Evolutionary conservation across 2,113 vertebrate species (phyloP).

Genomic region (Psophia crepitans): DNA sequence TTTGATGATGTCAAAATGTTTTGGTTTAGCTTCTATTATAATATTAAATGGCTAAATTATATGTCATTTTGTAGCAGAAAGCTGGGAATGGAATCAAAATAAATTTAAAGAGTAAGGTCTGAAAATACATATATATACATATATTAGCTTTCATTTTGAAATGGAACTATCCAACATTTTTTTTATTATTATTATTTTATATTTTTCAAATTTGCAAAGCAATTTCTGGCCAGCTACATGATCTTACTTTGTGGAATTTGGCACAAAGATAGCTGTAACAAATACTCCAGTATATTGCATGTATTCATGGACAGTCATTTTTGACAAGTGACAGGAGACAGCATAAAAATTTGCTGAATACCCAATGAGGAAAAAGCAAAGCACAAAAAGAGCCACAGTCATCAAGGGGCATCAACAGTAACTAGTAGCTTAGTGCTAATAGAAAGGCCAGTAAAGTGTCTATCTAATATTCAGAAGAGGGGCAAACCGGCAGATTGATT

Average conservation of each 20-base stretch:
- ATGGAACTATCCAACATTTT: neutral
- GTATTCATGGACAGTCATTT: neutral
- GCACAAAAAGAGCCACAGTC: neutral
- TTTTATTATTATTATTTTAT: neutral
- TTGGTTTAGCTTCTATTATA: neutral
- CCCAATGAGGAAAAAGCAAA: neutral
- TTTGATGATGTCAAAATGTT: neutral
- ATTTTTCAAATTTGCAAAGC: neutral
- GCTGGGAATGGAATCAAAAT: neutral
- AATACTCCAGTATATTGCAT: neutral
- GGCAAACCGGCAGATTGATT: accelerated
- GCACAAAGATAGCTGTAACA: neutral
- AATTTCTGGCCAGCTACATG: neutral
- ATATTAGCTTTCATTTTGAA: neutral
- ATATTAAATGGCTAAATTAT: neutral
- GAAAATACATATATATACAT: neutral
- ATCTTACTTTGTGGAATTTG: neutral
- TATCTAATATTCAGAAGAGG: neutral
- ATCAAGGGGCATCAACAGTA: neutral
- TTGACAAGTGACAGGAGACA: neutral
- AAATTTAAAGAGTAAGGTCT: neutral
- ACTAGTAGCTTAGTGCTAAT: neutral
- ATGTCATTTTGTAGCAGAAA: neutral
- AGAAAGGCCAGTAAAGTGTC: neutral
- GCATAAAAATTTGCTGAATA: neutral